Evolutionary conservation across 2,797 vertebrate genomes (phyloP), one percentile per base, ranked within the genome.

Genomic region (Sorex maritimensis): DNA sequence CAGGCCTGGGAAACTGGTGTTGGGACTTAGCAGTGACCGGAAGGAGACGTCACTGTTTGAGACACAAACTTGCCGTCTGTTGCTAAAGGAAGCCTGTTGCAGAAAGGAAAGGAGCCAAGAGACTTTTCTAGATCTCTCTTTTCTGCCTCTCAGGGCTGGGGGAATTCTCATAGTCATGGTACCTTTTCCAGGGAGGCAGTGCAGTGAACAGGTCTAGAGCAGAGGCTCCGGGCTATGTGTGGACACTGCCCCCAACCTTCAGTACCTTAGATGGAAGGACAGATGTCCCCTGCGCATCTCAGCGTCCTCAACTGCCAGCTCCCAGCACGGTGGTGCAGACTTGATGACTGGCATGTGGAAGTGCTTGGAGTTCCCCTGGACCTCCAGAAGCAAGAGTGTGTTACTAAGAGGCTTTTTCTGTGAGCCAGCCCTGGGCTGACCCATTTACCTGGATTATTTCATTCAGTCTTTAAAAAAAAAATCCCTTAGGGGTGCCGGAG

Each of bases 21-120:
- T 88, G 78, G 81, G 38, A 72, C 55, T 87, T 75, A 75, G 79
- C 41, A 44, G 41, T 30, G 73, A 52, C 85, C 75, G 86, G 44
- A 72, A 85, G 46, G 67, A 81, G 44, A 79, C 34, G 61, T 68
- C 68, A 38, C 38, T 81, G 67, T 38, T 68, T 88, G 75, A 88
- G 86, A 87, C 30, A 68, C 55, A 81, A 72, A 73, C 26, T 88
- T 24, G 2, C 23, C 15, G 28, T n/a, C 13, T 74, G 24, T 71
- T 87, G 78, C 82, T 93, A 49, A 72, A 73, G 1, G 5, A 92
- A 55, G 88, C 61, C 41, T 44, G 41, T 44, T 9, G 10, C 5
- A n/a, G 61, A 34, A 71, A 74, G 41, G 69, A 61, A 58, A 90
- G 55, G 58, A 49, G 38, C 46, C 17, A 38, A 17, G 80, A 72